phyloP scores from a whole-genome alignment of 1,140 invertebrate genomes.

The Penaeus chinensis region DNA sequence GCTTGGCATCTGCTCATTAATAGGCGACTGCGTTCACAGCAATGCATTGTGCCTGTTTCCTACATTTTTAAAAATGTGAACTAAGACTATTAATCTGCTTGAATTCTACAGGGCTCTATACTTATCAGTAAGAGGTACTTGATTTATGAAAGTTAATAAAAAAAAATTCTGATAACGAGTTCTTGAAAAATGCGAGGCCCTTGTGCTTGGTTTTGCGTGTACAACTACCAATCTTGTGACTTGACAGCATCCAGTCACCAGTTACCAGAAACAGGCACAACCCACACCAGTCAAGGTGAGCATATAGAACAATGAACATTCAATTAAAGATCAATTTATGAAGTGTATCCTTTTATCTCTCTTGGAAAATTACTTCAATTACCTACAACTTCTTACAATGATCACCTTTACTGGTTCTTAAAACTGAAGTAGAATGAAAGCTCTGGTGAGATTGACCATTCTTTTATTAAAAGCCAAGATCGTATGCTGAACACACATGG shows the following conservation, averaged over 20 bases:
- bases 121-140: constrained; percentile 30
- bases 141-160: not conserved
- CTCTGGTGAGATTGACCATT: constrained; percentile 20
- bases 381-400: too few relatives aligned
- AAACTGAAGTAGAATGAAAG: constrained; percentile 43
- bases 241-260: constrained; percentile 31
- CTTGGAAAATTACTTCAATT: too few relatives aligned
- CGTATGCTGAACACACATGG: constrained; percentile 46
- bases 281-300: constrained; percentile 41
- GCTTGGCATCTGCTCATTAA: constrained; percentile 20
- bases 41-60: constrained; percentile 61
- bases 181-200: constrained; percentile 51
- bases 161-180: constrained; percentile 7
- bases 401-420: constrained; percentile 48
- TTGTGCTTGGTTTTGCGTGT: constrained; percentile 61
- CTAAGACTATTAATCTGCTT: constrained; percentile 2
- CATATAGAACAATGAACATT: not conserved
- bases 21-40: constrained; percentile 34
- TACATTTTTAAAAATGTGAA: not conserved
- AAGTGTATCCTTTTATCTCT: too few relatives aligned
- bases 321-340: not conserved
- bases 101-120: constrained; percentile 47
- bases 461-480: constrained; percentile 54
- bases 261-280: constrained; percentile 58
- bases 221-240: constrained; percentile 24